Conservation (phyloP, 2,113 vertebrate genomes). For the Micronycteris hirsuta region DNA sequence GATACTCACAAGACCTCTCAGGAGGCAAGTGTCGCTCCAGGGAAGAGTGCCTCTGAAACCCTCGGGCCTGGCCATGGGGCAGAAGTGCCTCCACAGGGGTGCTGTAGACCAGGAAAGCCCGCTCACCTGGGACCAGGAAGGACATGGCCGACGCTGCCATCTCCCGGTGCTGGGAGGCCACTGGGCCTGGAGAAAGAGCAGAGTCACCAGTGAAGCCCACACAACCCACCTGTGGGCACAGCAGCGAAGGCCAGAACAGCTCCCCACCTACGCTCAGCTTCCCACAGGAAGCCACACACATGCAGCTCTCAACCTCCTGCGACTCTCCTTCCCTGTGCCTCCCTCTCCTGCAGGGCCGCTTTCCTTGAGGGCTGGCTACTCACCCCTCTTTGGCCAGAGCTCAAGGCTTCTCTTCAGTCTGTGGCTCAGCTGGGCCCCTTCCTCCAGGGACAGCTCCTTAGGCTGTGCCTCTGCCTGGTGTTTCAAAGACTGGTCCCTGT, state of each 20-base stretch:
- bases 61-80: too few species aligned
- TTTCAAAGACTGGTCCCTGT: not conserved
- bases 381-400: conserved; percentile 24
- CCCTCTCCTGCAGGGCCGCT: not conserved
- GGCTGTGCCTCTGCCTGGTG: not conserved
- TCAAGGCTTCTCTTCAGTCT: not conserved
- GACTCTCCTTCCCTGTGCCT: not conserved
- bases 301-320: not conserved
- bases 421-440: not conserved
- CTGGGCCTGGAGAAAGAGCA: not conserved
- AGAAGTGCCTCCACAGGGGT: not conserved
- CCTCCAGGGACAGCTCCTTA: not conserved
- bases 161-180: not conserved
- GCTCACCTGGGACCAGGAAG: conserved; percentile 20
- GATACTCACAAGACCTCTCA: not conserved
- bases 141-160: not conserved
- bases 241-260: not conserved
- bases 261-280: not conserved
- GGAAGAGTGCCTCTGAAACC: not conserved
- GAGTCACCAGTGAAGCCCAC: not conserved
- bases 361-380: not conserved
- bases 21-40: not conserved
- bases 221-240: not conserved
- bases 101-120: not conserved
- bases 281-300: not conserved